Evolutionary conservation across 2,113 vertebrate species (phyloP), one percentile per base, ranked within the genome.

Genomic region (Oncorhynchus kisutch): DNA sequence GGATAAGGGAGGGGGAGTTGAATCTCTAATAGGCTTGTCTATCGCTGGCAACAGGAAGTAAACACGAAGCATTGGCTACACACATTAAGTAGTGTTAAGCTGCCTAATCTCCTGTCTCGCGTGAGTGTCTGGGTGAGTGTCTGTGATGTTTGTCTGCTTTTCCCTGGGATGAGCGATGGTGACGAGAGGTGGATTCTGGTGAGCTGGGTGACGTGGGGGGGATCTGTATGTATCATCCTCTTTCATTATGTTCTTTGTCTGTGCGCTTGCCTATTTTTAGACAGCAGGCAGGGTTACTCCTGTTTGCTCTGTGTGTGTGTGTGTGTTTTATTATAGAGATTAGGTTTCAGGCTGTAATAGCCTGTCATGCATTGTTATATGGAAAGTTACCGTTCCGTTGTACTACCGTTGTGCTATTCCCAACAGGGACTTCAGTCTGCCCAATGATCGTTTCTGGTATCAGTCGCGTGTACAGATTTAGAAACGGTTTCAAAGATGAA

Each of bases 141-240:
- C 70, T 34, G 71, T 74, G 62, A 72, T 75, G 80, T 76, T 59
- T 67, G 70, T 68, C 14, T 27, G 5, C 25, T 57, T 75, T 51
- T 68, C 24, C 62, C 51, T 73, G 79, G 73, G 34, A 92, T 92
- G 91, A 86, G 68, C 24, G 8, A 71, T 20, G 49, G 48, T 77
- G 90, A 90, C 7, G 88, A 91, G 66, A 86, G 85, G 22, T 88
- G 71, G 67, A 71, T 80, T 65, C 84, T 92, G 81, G 88, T 88
- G 79, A 91, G 92, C 84, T 92, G 92, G 91, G 92, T 39, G 91
- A 34, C 7, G 70, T 93, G 92, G 91, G 39, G 91, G 83, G 7
- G 79, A 87, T 73, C 88, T 91, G 92, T 93, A 89, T 86, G 92
- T 93, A 88, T 84, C 67, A 20, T 75, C 5, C 4, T 70, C 49